A percentile compares a stretch with the other conserved stretches of the same genome.
Evolutionary conservation across 2,797 vertebrate genomes (phyloP).

Genomic region (Mus caroli): DNA sequence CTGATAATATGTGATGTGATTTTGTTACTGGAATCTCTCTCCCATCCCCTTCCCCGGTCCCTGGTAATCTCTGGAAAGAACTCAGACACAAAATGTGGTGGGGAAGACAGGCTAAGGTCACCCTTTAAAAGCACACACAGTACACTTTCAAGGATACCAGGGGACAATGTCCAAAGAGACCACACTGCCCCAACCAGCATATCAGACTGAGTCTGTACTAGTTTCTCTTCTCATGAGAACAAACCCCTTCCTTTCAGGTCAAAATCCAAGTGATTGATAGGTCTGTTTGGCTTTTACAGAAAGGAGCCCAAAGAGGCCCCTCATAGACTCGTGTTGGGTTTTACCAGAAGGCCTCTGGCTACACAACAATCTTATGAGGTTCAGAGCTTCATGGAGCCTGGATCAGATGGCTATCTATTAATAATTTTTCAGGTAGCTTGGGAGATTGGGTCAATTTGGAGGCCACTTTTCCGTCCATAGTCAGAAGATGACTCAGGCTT

Average conservation of each 20-base stretch:
- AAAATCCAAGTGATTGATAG: not conserved
- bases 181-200: not conserved
- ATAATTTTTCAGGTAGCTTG: not conserved
- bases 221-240: not conserved
- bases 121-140: not conserved
- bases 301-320: not conserved
- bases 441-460: not conserved
- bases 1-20: not conserved
- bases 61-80: not conserved
- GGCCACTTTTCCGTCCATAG: not conserved
- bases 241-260: not conserved
- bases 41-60: not conserved
- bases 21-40: not conserved
- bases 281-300: not conserved
- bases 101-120: not conserved
- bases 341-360: not conserved
- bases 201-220: too few relatives aligned
- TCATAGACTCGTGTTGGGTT: not conserved
- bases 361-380: not conserved
- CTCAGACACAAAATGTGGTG: not conserved
- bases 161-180: not conserved
- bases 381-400: not conserved
- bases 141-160: not conserved
- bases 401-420: not conserved
- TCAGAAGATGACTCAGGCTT: not conserved